These are phyloP conservation scores for Rhinogobius similis DNA, from an alignment of 2,113 vertebrate species.

Conservation along the genomic window DNA sequence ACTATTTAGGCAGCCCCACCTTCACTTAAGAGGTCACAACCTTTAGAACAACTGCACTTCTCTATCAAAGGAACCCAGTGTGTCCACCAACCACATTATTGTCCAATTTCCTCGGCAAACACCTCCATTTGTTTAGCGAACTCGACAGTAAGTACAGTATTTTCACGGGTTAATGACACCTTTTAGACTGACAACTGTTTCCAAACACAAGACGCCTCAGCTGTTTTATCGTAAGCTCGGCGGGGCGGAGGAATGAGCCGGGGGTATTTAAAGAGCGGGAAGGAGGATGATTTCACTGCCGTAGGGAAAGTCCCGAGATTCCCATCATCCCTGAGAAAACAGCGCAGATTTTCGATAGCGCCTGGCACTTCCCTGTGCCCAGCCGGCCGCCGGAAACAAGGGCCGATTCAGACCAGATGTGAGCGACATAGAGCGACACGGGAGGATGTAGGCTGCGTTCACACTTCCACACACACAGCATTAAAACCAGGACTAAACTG, in stretches of 20 bases:
- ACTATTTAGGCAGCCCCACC: background rate
- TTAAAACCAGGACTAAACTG: background rate
- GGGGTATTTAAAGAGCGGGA: slow-evolving; percentile 73
- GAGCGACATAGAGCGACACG: slow-evolving; percentile 36
- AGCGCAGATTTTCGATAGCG: slow-evolving; percentile 78
- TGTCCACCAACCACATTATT: slow-evolving; percentile 51
- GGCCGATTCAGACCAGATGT: slow-evolving; percentile 81
- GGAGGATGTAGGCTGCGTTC: background rate
- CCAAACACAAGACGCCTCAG: slow-evolving; percentile 74
- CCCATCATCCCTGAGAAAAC: slow-evolving; percentile 78
- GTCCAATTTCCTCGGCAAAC: slow-evolving; percentile 65
- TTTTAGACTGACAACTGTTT: slow-evolving; percentile 67
- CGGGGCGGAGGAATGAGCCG: slow-evolving; percentile 62
- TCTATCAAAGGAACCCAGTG: slow-evolving; percentile 40
- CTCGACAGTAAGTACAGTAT: slow-evolving; percentile 70
- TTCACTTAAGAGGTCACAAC: background rate
- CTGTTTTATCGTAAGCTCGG: slow-evolving; percentile 73
- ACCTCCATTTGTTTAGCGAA: slow-evolving; percentile 63
- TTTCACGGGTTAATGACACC: slow-evolving; percentile 69
- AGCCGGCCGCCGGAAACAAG: slow-evolving; percentile 74
- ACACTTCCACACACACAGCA: background rate
- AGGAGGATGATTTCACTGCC: slow-evolving; percentile 75
- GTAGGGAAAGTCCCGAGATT: slow-evolving; percentile 79
- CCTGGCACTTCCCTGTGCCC: slow-evolving; percentile 77
- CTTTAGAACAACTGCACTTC: slow-evolving; percentile 6